Conservation (phyloP, 1,140 invertebrate genomes). For the Conopomorpha cramerella region DNA sequence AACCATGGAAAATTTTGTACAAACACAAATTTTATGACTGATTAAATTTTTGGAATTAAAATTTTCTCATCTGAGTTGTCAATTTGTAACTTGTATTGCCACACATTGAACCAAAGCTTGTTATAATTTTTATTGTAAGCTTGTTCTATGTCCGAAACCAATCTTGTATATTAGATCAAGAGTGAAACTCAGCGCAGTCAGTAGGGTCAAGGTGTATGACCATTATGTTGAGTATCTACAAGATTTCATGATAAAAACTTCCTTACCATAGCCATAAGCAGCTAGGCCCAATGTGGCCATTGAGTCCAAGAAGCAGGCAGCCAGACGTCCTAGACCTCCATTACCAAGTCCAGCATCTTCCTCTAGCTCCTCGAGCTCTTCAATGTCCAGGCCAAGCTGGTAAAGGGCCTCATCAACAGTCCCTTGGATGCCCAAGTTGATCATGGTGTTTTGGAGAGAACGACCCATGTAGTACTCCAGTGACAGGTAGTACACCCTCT, state of each 20-base stretch:
- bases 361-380: constrained; percentile 96
- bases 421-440: constrained; percentile 96
- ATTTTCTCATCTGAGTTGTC: not conserved
- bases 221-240: no score
- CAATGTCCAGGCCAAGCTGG: constrained; percentile 97
- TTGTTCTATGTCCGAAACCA: not conserved
- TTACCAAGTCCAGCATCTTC: constrained; percentile 99
- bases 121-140: not conserved
- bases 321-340: constrained; percentile 94
- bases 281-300: constrained; percentile 98
- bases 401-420: constrained; percentile 98
- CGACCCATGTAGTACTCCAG: constrained; percentile 99
- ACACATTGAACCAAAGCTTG: not conserved
- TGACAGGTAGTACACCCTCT: constrained; percentile 98
- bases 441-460: constrained; percentile 97
- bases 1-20: no score
- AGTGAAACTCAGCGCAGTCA: no score
- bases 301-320: constrained; percentile 98
- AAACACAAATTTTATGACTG: no score
- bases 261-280: constrained; percentile 95
- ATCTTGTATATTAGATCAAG: not conserved
- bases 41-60: no score
- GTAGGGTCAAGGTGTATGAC: no score
- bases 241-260: not conserved
- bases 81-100: not conserved